phyloP scores from a whole-genome alignment of 2,888 invertebrate genomes.

The Drosophila melanosoma region DNA sequence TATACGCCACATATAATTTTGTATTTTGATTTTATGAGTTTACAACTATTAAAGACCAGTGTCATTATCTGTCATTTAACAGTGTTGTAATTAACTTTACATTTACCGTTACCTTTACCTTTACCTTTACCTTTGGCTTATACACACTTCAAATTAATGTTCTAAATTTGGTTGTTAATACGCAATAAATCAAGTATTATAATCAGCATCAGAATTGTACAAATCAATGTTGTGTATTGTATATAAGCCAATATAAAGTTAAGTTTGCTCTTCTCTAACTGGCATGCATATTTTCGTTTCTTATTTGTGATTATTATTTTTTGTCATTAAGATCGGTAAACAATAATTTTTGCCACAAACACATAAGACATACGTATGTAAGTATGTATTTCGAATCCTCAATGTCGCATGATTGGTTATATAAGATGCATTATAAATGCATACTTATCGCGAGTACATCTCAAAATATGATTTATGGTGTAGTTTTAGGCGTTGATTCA shows the following conservation, averaged over 20 bases:
- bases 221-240: slow-evolving; percentile 32
- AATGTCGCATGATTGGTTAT: slow-evolving; percentile 9
- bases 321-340: slow-evolving; percentile 1
- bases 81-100: slow-evolving; percentile 4
- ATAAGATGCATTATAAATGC: neutral
- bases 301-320: neutral
- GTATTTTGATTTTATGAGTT: neutral
- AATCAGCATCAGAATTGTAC: slow-evolving; percentile 15
- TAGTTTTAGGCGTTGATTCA: neutral
- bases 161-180: slow-evolving; percentile 3
- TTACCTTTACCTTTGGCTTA: slow-evolving; percentile 11
- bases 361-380: slow-evolving; percentile 2
- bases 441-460: neutral
- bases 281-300: slow-evolving; percentile 21
- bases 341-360: neutral
- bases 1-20: neutral
- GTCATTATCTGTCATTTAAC: neutral
- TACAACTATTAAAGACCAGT: slow-evolving; percentile 2
- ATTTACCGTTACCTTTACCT: neutral
- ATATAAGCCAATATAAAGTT: slow-evolving; percentile 12
- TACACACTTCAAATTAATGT: slow-evolving; percentile 16
- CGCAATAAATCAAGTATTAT: slow-evolving; percentile 5
- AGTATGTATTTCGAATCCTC: slow-evolving; percentile 14
- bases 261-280: slow-evolving; percentile 10
- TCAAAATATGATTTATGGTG: neutral